These are phyloP conservation scores for Leptodactylus fuscus DNA, from an alignment of 2,113 vertebrate genomes.

Conservation along the genomic window DNA sequence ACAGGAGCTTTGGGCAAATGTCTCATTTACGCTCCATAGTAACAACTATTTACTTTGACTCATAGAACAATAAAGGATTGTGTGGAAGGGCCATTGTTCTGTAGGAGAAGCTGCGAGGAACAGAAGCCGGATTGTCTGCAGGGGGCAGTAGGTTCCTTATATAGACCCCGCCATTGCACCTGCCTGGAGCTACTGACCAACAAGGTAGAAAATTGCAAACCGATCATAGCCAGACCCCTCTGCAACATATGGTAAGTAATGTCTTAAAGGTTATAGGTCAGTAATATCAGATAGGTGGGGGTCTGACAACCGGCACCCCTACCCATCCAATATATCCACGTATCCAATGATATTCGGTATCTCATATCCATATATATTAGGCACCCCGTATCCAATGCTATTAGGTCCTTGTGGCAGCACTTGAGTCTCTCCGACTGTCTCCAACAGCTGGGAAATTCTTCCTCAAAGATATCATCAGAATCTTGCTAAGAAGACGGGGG, in stretches of 20 bases:
- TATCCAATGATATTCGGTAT: no score
- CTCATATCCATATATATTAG: no score
- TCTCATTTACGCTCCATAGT: not conserved
- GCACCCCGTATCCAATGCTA: no score
- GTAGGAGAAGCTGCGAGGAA: no score
- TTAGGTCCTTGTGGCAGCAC: no score
- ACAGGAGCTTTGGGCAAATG: not conserved
- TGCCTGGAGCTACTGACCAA: not conserved
- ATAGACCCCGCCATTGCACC: not conserved
- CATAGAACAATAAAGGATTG: not conserved
- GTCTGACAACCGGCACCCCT: no score
- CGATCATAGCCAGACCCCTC: no score
- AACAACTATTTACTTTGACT: not conserved
- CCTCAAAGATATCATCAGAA: not conserved
- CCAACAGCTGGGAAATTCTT: not conserved
- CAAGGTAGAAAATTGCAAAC: no score
- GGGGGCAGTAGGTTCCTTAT: not conserved
- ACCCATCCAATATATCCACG: no score
- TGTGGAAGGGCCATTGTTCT: not conserved
- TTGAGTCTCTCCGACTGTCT: not conserved
- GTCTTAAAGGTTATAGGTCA: no score
- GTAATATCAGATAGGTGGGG: no score
- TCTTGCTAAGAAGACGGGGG: not conserved
- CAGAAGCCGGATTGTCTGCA: not conserved
- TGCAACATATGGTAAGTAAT: no score